phyloP scores from a whole-genome alignment of 2,888 invertebrate species.

The Hypolimnas misippus region DNA sequence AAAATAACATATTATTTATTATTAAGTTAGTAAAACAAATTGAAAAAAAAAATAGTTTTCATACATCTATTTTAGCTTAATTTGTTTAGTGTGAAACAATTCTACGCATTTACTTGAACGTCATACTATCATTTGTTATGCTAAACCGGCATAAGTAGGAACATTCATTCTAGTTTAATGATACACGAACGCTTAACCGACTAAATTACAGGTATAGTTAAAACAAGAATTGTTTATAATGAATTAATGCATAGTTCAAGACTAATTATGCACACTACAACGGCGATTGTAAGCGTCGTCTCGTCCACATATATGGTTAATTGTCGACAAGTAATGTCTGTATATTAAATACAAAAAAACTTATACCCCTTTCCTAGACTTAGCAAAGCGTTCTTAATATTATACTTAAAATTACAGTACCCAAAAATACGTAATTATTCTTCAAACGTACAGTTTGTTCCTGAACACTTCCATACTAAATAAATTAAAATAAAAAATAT shows the following conservation, averaged over 20 bases:
- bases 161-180: constrained; percentile 68
- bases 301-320: constrained; percentile 1
- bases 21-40: too few relatives aligned
- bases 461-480: too few relatives aligned
- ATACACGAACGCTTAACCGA: constrained; percentile 55
- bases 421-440: too few relatives aligned
- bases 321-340: neutral
- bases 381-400: too few relatives aligned
- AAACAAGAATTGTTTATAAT: constrained; percentile 62
- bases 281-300: neutral
- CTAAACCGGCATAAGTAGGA: constrained; percentile 60
- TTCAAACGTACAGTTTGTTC: too few relatives aligned
- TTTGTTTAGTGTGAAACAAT: constrained; percentile 5
- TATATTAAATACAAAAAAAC: too few relatives aligned
- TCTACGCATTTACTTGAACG: constrained; percentile 45
- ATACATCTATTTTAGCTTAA: neutral
- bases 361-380: too few relatives aligned
- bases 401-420: too few relatives aligned
- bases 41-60: too few relatives aligned
- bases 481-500: too few relatives aligned
- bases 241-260: constrained; percentile 21
- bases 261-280: constrained; percentile 18
- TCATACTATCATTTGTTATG: constrained; percentile 77
- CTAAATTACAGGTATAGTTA: constrained; percentile 68
- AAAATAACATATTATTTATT: too few relatives aligned